Evolutionary conservation across 2,797 vertebrate species (phyloP).

Genomic region (Podargus strigoides): DNA sequence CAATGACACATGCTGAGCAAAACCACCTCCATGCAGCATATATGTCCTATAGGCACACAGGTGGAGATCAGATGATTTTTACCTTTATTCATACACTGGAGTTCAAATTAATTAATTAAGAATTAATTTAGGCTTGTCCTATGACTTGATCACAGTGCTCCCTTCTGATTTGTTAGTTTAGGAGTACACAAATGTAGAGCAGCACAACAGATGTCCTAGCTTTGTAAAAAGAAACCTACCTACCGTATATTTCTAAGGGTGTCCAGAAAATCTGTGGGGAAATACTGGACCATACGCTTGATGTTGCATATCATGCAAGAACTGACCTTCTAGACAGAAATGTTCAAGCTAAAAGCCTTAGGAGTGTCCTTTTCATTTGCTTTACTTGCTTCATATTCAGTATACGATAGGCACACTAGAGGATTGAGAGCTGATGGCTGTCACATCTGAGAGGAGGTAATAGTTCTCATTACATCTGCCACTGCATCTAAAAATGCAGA

Average conservation of each 20-base stretch:
- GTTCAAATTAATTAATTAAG: not conserved
- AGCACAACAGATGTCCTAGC: not conserved
- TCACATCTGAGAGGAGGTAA: conserved; percentile 23
- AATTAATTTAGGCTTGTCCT: not conserved
- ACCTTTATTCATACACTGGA: not conserved
- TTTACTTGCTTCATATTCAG: conserved; percentile 10
- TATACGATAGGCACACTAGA: not conserved
- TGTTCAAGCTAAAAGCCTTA: not conserved
- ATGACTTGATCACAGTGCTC: not conserved
- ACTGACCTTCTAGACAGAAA: not conserved
- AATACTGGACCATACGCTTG: not conserved
- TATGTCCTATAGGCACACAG: not conserved
- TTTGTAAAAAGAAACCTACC: not conserved
- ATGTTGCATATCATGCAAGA: not conserved
- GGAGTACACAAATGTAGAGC: not conserved
- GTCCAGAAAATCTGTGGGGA: not conserved
- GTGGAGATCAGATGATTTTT: not conserved
- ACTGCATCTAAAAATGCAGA: conserved; percentile 38
- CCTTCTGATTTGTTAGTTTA: not conserved
- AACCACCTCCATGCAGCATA: not conserved
- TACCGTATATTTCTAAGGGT: not conserved
- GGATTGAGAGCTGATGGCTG: not conserved
- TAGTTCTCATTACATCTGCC: conserved; percentile 41
- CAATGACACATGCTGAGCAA: not conserved
- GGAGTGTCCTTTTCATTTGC: not conserved